Evolutionary conservation across 2,888 invertebrate genomes (phyloP).

Genomic region (Bunonema sp.): DNA sequence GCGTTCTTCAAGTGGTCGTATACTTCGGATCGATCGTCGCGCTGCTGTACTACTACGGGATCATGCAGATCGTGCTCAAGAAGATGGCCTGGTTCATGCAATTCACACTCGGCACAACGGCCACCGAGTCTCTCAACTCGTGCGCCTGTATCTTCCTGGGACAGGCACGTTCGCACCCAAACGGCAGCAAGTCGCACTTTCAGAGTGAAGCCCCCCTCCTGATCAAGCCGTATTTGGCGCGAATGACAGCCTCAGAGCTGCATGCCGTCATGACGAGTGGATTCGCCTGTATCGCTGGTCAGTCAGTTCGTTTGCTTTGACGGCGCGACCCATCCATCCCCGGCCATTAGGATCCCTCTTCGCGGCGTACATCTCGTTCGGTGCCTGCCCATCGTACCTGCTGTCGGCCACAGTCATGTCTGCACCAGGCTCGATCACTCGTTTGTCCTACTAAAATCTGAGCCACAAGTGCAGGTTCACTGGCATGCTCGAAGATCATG

Average conservation of each 20-base stretch:
- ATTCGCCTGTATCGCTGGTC: constrained; percentile 79
- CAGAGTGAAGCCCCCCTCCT: constrained; percentile 65
- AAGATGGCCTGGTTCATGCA: constrained; percentile 46
- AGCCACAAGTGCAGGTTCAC: no score
- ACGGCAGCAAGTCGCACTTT: constrained; percentile 1
- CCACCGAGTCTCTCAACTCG: constrained; percentile 79
- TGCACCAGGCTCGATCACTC: constrained; percentile 80
- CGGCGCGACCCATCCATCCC: neutral
- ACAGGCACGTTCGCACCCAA: no score
- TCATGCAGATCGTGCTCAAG: constrained; percentile 22
- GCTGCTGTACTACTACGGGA: constrained; percentile 32
- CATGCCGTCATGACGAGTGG: constrained; percentile 84
- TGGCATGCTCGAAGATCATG: constrained; percentile 74
- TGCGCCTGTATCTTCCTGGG: constrained; percentile 86
- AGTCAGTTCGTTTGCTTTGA: no score
- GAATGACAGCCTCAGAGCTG: constrained; percentile 74
- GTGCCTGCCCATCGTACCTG: constrained; percentile 46
- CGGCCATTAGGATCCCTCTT: constrained; percentile 56
- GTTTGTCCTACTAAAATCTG: no score
- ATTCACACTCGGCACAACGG: constrained; percentile 60
- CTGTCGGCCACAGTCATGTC: constrained; percentile 89
- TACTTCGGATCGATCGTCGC: constrained; percentile 37
- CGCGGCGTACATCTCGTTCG: constrained; percentile 65
- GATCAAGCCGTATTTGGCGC: constrained; percentile 68
- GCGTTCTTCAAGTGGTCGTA: constrained; percentile 49